A percentile compares a stretch with the other conserved stretches of the same genome.
phyloP scores from a whole-genome alignment of 2,113 vertebrate species.

The Illadopsis cleaveri region DNA sequence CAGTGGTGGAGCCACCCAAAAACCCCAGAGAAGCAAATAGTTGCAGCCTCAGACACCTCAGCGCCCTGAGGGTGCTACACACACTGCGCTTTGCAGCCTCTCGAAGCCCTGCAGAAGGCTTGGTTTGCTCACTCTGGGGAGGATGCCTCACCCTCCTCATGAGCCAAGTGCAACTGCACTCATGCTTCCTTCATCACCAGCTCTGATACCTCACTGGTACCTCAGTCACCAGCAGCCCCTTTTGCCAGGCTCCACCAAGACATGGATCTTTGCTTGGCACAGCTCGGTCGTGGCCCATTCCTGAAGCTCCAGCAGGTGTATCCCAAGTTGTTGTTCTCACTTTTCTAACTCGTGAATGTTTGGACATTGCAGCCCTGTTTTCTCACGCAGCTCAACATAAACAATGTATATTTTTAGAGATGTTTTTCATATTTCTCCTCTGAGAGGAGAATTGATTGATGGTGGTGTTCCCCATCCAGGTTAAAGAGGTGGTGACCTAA shows the following conservation, averaged over 20 bases:
- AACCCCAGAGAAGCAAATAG: background rate
- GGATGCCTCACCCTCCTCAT: background rate
- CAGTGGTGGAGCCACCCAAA: background rate
- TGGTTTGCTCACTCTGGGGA: background rate
- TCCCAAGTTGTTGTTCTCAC: no score
- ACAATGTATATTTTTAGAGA: no score
- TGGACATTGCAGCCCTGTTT: no score
- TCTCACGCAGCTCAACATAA: no score
- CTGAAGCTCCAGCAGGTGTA: background rate
- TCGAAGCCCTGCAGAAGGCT: background rate
- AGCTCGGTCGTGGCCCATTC: accelerated
- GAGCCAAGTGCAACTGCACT: background rate
- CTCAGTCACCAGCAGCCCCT: background rate
- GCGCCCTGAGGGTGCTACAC: background rate
- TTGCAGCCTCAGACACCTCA: background rate
- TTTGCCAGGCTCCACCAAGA: background rate
- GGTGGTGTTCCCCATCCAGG: no score
- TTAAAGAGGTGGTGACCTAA: no score
- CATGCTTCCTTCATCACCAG: background rate
- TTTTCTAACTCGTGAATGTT: no score
- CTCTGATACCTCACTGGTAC: background rate
- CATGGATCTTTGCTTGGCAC: accelerated
- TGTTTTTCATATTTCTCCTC: no score
- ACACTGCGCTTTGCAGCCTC: background rate
- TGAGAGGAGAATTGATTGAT: no score